phyloP scores from a whole-genome alignment of 2,888 invertebrate species.

The Abrostola tripartita region DNA sequence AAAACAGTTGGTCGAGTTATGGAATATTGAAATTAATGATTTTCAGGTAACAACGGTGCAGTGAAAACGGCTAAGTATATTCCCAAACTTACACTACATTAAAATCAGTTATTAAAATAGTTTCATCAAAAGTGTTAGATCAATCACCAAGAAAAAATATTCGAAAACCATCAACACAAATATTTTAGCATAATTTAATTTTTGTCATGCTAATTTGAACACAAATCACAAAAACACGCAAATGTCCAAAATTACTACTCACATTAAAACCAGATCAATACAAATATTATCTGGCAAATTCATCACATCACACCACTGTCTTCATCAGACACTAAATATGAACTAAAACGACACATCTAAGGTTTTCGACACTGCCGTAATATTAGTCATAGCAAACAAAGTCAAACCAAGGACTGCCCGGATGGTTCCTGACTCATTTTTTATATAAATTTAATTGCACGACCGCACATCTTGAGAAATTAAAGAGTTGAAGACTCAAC shows the following conservation, averaged over 20 bases:
- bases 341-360: conserved; percentile 58
- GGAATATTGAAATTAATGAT: conserved; percentile 16
- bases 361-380: conserved; percentile 47
- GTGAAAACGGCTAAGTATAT: conserved; percentile 31
- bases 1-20: conserved; percentile 15
- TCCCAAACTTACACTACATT: neutral
- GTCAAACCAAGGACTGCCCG: conserved; percentile 52
- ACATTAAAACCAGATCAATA: conserved; percentile 10
- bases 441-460: conserved; percentile 40
- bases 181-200: neutral
- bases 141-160: neutral
- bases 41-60: conserved; percentile 43
- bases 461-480: conserved; percentile 30
- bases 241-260: conserved; percentile 8
- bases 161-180: neutral
- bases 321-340: conserved; percentile 49
- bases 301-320: conserved; percentile 55
- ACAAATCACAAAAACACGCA: neutral
- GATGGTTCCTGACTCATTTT: conserved; percentile 62
- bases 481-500: conserved; percentile 16
- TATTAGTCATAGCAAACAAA: conserved; percentile 63
- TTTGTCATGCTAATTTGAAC: neutral
- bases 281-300: neutral
- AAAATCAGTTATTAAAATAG: too few relatives aligned
- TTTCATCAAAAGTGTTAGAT: neutral